Conservation (phyloP, 2,797 vertebrate genomes). For the Sebastes dallii region DNA sequence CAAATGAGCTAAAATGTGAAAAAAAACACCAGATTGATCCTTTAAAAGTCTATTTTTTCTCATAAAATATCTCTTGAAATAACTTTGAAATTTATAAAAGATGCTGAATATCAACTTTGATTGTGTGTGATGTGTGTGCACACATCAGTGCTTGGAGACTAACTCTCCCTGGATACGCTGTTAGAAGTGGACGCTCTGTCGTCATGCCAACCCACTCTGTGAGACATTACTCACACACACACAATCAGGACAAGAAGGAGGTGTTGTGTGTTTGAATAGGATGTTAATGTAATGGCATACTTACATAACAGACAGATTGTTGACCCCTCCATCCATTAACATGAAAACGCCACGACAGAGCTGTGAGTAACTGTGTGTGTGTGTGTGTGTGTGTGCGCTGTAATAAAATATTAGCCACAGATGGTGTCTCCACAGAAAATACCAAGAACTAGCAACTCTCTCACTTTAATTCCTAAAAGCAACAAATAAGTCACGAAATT, state of each 20-base stretch:
- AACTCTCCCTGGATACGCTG: slow-evolving; percentile 37
- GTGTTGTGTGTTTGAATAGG: slow-evolving; percentile 24
- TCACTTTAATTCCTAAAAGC: too few relatives aligned
- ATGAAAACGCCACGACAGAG: not conserved
- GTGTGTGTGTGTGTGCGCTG: not conserved
- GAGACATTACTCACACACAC: slow-evolving; percentile 17
- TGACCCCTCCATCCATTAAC: not conserved
- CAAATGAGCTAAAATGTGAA: not conserved
- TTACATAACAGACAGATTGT: slow-evolving; percentile 10
- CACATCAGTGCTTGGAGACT: slow-evolving; percentile 7
- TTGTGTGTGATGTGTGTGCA: not conserved
- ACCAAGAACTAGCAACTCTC: too few relatives aligned
- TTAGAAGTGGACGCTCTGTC: slow-evolving; percentile 23
- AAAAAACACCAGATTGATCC: not conserved
- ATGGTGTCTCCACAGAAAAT: not conserved
- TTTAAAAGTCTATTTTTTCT: not conserved
- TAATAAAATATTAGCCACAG: not conserved
- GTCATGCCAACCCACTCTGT: slow-evolving; percentile 53
- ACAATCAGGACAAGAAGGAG: slow-evolving; percentile 5
- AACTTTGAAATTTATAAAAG: not conserved
- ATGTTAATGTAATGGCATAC: slow-evolving; percentile 11
- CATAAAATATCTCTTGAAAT: too few relatives aligned
- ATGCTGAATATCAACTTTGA: not conserved
- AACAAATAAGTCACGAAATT: too few relatives aligned
- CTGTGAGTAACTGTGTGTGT: not conserved